phyloP scores from a whole-genome alignment of 2,113 vertebrate genomes.

The Arothron firmamentum region DNA sequence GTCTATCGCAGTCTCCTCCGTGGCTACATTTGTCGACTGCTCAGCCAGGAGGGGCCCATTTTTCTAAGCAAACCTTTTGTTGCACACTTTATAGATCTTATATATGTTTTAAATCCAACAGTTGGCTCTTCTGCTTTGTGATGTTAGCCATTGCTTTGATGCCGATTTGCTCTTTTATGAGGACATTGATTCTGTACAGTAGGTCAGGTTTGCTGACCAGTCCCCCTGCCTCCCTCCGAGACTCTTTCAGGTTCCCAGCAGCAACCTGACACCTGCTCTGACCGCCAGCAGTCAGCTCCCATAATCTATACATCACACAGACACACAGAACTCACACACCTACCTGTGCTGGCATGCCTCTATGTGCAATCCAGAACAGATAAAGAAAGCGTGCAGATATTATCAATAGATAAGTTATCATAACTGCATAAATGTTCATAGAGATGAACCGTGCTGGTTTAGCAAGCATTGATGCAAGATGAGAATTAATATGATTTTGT shows the following conservation, averaged over 20 bases:
- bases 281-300: constrained; percentile 59
- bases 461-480: no score
- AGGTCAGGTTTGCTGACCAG: constrained; percentile 62
- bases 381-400: background rate
- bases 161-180: constrained; percentile 69
- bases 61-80: background rate
- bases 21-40: background rate
- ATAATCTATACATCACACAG: constrained; percentile 65
- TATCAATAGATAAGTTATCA: no score
- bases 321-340: constrained; percentile 16
- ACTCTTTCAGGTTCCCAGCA: constrained; percentile 74
- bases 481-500: no score
- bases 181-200: constrained; percentile 65
- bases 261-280: constrained; percentile 66
- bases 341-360: constrained; percentile 11
- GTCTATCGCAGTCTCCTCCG: no score
- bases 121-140: constrained; percentile 6
- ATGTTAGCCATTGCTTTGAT: constrained; percentile 64
- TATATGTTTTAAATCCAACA: constrained; percentile 1
- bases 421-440: no score
- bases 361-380: constrained; percentile 16
- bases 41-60: background rate
- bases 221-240: constrained; percentile 38
- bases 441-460: no score
- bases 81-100: no score